Evolutionary conservation across 2,888 invertebrate genomes (phyloP), one percentile per base, ranked within the genome.

Genomic region (Cyrtodaria siliqua): DNA sequence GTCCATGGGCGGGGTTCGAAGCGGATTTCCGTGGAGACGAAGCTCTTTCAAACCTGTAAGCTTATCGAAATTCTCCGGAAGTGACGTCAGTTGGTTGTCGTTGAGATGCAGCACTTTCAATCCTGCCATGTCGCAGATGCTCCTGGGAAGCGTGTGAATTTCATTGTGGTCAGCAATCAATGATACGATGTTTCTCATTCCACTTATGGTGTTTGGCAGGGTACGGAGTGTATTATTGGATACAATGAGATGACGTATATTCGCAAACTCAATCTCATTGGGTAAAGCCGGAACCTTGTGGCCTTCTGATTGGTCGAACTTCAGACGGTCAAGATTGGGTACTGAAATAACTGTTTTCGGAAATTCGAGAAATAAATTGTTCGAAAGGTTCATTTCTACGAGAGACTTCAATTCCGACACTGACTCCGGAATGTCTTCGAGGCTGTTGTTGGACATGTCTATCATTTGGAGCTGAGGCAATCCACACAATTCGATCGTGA

Each of bases 401-500:
- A 91, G 75, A 6, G 59, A 40, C 9, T 26, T 44, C 59, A 98
- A 94, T 87, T 97, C 96, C 82, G 97, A 97, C 95, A 98, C 96
- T 9, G 97, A 97, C 49, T 88, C 88, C 1, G 90, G 89, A 23
- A 90, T 73, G 14, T 87, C 86, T 14, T 79, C 82, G 3, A 91
- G 24, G 6, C 60, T 29, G 70, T 91, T 91, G 56, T 82, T 72
- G 4, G 90, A 82, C 26, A 92, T 55, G 61, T 91, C 87, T 4
- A 90, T 44, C 49, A 82, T 70, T 33, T 86, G 80, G 20, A 91
- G 68, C 23, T 80, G 63, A 8, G 50, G 29, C 9, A 91, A 66
- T 2, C 60, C 44, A 66, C 90, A 87, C n/a, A 91, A 50, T 42
- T 88, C 87, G 1, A 73, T 40, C 6, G 86, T 74, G 52, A 91